Conservation (phyloP, 2,113 vertebrate species). For the Salvelinus sp. region DNA sequence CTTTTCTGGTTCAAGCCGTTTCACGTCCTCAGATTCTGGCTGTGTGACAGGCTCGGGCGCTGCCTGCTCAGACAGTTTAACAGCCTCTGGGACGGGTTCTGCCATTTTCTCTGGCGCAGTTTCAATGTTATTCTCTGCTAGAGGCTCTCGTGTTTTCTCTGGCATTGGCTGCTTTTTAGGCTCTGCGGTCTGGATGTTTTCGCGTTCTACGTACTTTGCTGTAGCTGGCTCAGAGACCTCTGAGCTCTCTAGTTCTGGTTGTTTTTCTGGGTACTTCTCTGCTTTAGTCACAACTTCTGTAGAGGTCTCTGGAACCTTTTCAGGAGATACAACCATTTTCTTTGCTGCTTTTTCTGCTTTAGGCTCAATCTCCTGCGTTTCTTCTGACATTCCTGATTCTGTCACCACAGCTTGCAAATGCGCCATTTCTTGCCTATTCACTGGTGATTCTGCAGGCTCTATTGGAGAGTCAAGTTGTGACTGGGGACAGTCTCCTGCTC, state of each 20-base stretch:
- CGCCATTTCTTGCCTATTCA: slow-evolving; percentile 37
- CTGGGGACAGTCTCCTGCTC: slow-evolving; percentile 47
- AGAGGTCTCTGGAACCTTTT: too few species aligned
- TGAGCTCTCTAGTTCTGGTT: slow-evolving; percentile 40
- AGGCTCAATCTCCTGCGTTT: slow-evolving; percentile 11
- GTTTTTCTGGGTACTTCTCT: neutral
- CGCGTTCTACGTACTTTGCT: slow-evolving; percentile 29
- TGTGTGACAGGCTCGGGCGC: slow-evolving; percentile 7
- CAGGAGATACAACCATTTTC: slow-evolving; percentile 25
- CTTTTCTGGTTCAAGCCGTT: neutral
- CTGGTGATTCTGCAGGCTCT: slow-evolving; percentile 52
- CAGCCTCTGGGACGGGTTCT: slow-evolving; percentile 34
- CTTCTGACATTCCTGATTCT: slow-evolving; percentile 18
- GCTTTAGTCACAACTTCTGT: neutral
- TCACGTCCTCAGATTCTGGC: neutral
- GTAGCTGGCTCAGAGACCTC: slow-evolving; percentile 36
- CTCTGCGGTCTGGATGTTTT: slow-evolving; percentile 24
- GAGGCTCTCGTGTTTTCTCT: slow-evolving; percentile 54
- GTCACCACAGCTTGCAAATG: slow-evolving; percentile 11
- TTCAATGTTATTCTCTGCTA: slow-evolving; percentile 46
- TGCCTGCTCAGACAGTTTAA: slow-evolving; percentile 22
- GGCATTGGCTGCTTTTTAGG: slow-evolving; percentile 39
- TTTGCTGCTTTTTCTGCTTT: neutral
- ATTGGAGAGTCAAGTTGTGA: slow-evolving; percentile 36
- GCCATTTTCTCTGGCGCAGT: slow-evolving; percentile 49